Conservation (phyloP, 2,113 vertebrate genomes). For the Galeopterus variegatus region DNA sequence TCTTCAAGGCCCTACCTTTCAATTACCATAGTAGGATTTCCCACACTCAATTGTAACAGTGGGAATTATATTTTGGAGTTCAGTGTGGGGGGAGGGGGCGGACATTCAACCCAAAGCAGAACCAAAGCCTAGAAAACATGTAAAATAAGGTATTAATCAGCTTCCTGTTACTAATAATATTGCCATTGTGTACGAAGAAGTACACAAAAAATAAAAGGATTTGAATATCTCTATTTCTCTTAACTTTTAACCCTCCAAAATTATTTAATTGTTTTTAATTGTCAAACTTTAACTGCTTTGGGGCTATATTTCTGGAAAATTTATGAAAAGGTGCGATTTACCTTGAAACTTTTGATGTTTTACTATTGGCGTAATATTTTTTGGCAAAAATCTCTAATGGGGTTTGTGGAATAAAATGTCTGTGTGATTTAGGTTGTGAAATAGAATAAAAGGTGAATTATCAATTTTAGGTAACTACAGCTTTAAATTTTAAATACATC, state of each 20-base stretch:
- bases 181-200: rapidly evolving
- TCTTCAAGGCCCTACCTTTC: too few species aligned
- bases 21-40: too few species aligned
- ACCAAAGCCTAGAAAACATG: neutral
- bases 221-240: neutral
- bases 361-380: neutral
- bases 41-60: too few species aligned
- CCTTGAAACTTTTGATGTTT: neutral
- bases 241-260: too few species aligned
- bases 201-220: neutral
- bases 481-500: neutral
- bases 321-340: neutral
- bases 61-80: too few species aligned
- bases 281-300: neutral
- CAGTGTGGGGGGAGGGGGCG: too few species aligned
- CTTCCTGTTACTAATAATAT: neutral
- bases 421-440: neutral
- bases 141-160: neutral
- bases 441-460: neutral
- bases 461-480: neutral
- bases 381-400: neutral
- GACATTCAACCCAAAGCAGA: neutral
- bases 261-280: too few species aligned
- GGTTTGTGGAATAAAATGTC: neutral
- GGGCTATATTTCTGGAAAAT: neutral